Percentiles rank a stretch among this genome's conserved stretches.
Conservation (phyloP, 2,888 invertebrate genomes). For the Cyclophora punctaria region DNA sequence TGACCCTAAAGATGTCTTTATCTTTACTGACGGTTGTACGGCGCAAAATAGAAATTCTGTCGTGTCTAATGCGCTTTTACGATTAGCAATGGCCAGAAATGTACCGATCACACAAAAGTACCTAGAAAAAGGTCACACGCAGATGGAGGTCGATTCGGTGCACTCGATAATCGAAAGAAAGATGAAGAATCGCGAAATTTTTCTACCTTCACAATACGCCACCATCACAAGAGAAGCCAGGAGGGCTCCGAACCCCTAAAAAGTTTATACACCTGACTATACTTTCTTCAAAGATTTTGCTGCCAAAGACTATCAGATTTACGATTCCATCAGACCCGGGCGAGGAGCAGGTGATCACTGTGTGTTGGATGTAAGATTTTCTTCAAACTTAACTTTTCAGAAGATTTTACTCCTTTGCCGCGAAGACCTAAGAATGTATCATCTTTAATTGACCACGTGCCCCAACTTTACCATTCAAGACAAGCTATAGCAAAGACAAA, state of each 20-base stretch:
- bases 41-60: conserved; percentile 24
- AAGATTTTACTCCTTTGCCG: background rate
- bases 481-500: conserved; percentile 6
- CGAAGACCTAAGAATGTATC: background rate
- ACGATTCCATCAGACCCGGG: background rate
- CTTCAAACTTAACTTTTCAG: background rate
- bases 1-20: conserved; percentile 4
- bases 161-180: conserved; percentile 36
- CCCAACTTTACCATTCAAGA: background rate
- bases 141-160: conserved; percentile 24
- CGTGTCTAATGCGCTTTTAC: conserved; percentile 21
- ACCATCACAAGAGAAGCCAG: background rate
- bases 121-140: conserved; percentile 23
- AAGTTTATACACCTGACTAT: background rate
- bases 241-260: background rate
- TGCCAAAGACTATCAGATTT: background rate
- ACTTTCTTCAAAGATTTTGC: background rate
- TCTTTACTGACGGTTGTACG: conserved; percentile 27
- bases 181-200: conserved; percentile 21
- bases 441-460: background rate
- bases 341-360: background rate
- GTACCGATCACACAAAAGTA: conserved; percentile 20
- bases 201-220: conserved; percentile 5
- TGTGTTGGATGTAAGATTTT: background rate
- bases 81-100: conserved; percentile 16